Percentiles rank a stretch among this genome's conserved stretches.
These are phyloP conservation scores for Pseudopodoces humilis DNA, from an alignment of 2,113 vertebrate species.

Conservation along the genomic window DNA sequence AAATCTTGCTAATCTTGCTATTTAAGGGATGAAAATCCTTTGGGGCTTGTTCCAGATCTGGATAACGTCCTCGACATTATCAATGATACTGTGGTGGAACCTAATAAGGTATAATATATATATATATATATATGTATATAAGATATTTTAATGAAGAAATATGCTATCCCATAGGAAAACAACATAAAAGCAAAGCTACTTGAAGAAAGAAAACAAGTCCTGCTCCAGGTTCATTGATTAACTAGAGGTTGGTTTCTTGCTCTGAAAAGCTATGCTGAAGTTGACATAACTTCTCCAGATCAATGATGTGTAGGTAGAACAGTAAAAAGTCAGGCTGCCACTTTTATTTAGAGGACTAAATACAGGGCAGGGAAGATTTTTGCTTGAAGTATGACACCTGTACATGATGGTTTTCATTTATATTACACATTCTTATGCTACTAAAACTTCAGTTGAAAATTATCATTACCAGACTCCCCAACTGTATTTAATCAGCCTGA, in stretches of 20 bases:
- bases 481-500: background rate
- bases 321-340: background rate
- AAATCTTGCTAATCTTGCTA: background rate
- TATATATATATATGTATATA: background rate
- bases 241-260: background rate
- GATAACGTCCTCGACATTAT: background rate
- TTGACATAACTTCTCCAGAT: background rate
- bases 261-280: background rate
- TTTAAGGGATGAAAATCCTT: background rate
- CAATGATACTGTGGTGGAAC: background rate
- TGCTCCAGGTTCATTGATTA: background rate
- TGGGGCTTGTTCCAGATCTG: background rate
- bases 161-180: background rate
- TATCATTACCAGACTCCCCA: background rate
- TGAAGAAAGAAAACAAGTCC: background rate
- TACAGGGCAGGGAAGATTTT: background rate
- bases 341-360: background rate
- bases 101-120: background rate
- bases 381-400: background rate
- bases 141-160: background rate
- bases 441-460: background rate
- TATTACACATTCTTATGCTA: background rate
- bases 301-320: background rate
- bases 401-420: background rate
- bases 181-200: background rate